Evolutionary conservation across 2,888 invertebrate genomes (phyloP), one percentile per base, ranked within the genome.

Genomic region (Metellina segmentata): DNA sequence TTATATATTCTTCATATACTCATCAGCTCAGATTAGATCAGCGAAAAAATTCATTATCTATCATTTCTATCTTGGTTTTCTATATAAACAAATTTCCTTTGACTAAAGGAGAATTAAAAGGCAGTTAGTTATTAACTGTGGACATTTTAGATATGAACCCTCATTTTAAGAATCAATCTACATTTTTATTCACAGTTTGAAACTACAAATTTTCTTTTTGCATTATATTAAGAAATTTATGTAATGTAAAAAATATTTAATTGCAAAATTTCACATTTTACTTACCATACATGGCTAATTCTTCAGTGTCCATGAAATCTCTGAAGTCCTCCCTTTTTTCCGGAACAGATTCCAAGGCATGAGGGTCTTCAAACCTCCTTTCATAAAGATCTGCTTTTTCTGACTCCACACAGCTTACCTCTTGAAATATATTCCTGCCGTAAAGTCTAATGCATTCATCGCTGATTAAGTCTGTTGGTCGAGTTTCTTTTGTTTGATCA

Each of bases 201-300:
- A 34, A 34, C 4, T 34, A 2, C 1, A 34, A 34, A 2, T 34
- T 2, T 34, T 34, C 1, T 34, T 34, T 34, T 34, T 34, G 4
- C 34, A 34, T 34, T 34, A 34, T 34, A 2, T 34, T 34, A 34
- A 34, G 34, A 4, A 34, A 34, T 34, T 1, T 2, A 34, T 34
- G 4, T 34, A 34, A 34, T 34, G 34, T 34, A 34, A 34, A 34
- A 34, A 34, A 34, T 4, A 34, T 34, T 34, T 2, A 34, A 34
- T 34, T 0, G 19, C 19, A 81, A 53, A 81, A 9, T 81, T 7
- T 53, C 7, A 7, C 4, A 72, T 16, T 52, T 7, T 51, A 78
- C 78, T 78, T 78, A 78, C 78, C n/a, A n/a, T 78, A 78, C 52
- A 51, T 19, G 16, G 7, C 52, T 19, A 19, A 19, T 7, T 78